Conservation (phyloP, 1,140 invertebrate species). For the Whitmania pigra region DNA sequence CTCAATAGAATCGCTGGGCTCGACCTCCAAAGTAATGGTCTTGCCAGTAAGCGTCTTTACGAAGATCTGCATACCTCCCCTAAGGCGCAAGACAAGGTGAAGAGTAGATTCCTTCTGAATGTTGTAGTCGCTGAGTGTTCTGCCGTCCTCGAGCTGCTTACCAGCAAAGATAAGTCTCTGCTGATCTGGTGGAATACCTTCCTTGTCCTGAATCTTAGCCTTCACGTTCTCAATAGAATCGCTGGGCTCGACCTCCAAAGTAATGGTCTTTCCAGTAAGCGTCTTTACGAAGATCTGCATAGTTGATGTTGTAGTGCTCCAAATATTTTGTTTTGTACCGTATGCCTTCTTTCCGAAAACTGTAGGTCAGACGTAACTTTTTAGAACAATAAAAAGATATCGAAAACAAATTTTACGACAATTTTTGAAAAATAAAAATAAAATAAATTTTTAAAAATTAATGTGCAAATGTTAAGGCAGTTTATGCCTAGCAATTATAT, state of each 20-base stretch:
- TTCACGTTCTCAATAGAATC: slow-evolving; percentile 42
- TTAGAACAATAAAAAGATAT: no score
- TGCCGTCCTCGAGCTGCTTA: slow-evolving; percentile 60
- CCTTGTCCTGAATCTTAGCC: slow-evolving; percentile 44
- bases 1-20: slow-evolving; percentile 72
- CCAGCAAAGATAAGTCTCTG: slow-evolving; percentile 56
- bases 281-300: slow-evolving; percentile 27
- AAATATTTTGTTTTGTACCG: no score
- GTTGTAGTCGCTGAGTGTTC: slow-evolving; percentile 13
- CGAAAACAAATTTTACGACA: no score
- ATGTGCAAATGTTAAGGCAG: no score
- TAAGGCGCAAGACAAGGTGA: slow-evolving; percentile 47
- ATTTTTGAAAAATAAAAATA: no score
- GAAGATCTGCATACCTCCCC: slow-evolving; percentile 51
- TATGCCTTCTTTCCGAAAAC: no score
- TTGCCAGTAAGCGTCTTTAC: slow-evolving; percentile 47
- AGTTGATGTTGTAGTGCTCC: background rate
- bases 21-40: slow-evolving; percentile 48
- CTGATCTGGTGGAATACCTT: slow-evolving; percentile 45
- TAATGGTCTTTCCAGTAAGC: slow-evolving; percentile 47
- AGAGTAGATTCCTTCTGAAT: slow-evolving; percentile 3
- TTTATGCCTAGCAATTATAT: no score
- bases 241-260: slow-evolving; percentile 45
- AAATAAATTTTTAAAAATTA: no score
- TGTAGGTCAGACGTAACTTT: no score